phyloP scores from a whole-genome alignment of 35 echinoderm and acorn worm species.

The Patiria miniata region DNA sequence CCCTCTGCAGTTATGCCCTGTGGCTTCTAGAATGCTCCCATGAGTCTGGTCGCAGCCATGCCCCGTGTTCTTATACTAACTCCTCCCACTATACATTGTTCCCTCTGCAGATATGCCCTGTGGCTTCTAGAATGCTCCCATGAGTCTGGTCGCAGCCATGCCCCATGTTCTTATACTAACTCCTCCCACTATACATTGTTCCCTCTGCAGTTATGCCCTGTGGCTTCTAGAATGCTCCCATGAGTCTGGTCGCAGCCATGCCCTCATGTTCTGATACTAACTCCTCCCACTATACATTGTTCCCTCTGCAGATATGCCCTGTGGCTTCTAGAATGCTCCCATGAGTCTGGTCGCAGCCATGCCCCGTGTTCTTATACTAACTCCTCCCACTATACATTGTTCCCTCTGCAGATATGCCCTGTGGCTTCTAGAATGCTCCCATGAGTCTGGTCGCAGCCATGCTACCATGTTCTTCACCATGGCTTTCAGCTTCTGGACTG shows the following conservation, averaged over 20 bases:
- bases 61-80: slow-evolving; percentile 97
- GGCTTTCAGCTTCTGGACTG: slow-evolving; percentile 76
- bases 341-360: slow-evolving; percentile 96
- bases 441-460: slow-evolving; percentile 96
- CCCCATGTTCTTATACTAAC: too few relatives aligned
- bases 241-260: slow-evolving; percentile 92
- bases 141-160: slow-evolving; percentile 95
- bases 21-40: slow-evolving; percentile 98
- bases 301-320: slow-evolving; percentile 74
- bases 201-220: slow-evolving; percentile 71
- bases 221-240: slow-evolving; percentile 93
- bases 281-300: too few relatives aligned
- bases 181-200: too few relatives aligned
- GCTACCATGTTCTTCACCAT: slow-evolving; percentile 98
- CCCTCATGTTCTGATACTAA: too few relatives aligned
- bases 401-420: slow-evolving; percentile 74
- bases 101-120: slow-evolving; percentile 72
- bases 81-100: too few relatives aligned
- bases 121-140: slow-evolving; percentile 98
- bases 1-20: slow-evolving; percentile 72
- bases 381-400: too few relatives aligned
- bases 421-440: slow-evolving; percentile 96
- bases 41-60: slow-evolving; percentile 96
- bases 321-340: slow-evolving; percentile 95
- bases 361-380: slow-evolving; percentile 92